These are phyloP conservation scores for Orius insidiosus DNA, from an alignment of 1,140 invertebrate species.

Conservation along the genomic window DNA sequence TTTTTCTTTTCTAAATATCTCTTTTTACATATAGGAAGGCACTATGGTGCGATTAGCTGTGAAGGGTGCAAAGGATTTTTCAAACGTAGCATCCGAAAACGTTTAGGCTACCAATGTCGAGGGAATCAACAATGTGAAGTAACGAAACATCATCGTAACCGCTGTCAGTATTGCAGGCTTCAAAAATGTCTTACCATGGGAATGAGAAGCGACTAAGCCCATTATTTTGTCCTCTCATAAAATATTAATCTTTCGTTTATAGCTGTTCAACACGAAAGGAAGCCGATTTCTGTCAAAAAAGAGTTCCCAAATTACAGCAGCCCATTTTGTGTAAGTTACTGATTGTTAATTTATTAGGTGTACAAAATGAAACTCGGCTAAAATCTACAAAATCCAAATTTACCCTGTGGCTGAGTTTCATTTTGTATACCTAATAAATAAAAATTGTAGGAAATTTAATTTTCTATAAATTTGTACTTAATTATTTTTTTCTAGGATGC, in stretches of 20 bases:
- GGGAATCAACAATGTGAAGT: slow-evolving; percentile 91
- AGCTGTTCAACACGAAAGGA: slow-evolving; percentile 81
- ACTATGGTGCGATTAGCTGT: slow-evolving; percentile 87
- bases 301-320: slow-evolving; percentile 26
- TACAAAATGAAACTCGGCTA: no score
- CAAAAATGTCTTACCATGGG: slow-evolving; percentile 94
- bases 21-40: slow-evolving; percentile 40
- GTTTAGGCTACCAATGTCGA: slow-evolving; percentile 87
- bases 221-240: no score
- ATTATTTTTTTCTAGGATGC: no score
- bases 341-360: no score
- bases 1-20: not conserved
- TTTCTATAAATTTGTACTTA: no score
- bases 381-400: no score
- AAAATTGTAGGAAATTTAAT: no score
- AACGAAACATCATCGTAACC: slow-evolving; percentile 89
- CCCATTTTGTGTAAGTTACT: slow-evolving; percentile 1
- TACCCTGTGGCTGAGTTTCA: no score
- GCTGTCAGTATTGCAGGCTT: slow-evolving; percentile 93
- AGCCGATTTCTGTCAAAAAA: slow-evolving; percentile 60
- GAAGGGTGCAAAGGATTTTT: slow-evolving; percentile 89
- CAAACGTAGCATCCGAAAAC: slow-evolving; percentile 82
- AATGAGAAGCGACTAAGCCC: slow-evolving; percentile 97
- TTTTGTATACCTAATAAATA: no score
- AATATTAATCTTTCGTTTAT: slow-evolving; percentile 28